A percentile compares a stretch with the other conserved stretches of the same genome.
phyloP scores from a whole-genome alignment of 2,113 vertebrate genomes.

The Hippoglossus stenolepis region DNA sequence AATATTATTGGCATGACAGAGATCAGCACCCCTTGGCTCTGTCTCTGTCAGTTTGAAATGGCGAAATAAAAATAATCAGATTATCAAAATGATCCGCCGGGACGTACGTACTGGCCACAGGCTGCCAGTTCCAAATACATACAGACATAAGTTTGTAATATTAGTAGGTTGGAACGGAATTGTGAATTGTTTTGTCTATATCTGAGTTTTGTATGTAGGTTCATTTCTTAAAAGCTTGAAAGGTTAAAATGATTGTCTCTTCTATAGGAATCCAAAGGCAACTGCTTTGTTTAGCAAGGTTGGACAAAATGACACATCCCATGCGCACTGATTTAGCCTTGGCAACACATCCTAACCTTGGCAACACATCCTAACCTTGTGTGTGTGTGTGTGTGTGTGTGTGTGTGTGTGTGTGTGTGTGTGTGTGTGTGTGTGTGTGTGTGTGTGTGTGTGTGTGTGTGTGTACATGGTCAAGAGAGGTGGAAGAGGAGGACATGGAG shows the following conservation, averaged over 20 bases:
- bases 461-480: conserved; percentile 54
- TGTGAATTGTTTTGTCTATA: too few relatives aligned
- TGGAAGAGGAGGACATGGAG: conserved; percentile 56
- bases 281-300: conserved; percentile 32
- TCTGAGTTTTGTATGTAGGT: neutral
- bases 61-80: too few relatives aligned
- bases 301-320: conserved; percentile 51
- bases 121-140: too few relatives aligned
- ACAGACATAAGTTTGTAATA: too few relatives aligned
- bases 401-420: neutral
- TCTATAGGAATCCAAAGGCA: conserved; percentile 31
- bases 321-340: conserved; percentile 45
- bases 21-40: too few relatives aligned
- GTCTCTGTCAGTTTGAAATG: too few relatives aligned
- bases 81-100: too few relatives aligned
- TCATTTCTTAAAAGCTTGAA: neutral
- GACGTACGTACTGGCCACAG: too few relatives aligned
- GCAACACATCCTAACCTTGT: conserved; percentile 18
- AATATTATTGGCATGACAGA: too few relatives aligned
- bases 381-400: too few relatives aligned
- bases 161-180: too few relatives aligned
- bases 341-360: conserved; percentile 21
- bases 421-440: neutral
- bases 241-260: neutral
- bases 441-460: conserved; percentile 16